Percentiles rank a stretch among this genome's conserved stretches.
These are phyloP conservation scores for Sternarchorhynchus goeldii DNA, from an alignment of 2,797 vertebrate species.

Conservation along the genomic window DNA sequence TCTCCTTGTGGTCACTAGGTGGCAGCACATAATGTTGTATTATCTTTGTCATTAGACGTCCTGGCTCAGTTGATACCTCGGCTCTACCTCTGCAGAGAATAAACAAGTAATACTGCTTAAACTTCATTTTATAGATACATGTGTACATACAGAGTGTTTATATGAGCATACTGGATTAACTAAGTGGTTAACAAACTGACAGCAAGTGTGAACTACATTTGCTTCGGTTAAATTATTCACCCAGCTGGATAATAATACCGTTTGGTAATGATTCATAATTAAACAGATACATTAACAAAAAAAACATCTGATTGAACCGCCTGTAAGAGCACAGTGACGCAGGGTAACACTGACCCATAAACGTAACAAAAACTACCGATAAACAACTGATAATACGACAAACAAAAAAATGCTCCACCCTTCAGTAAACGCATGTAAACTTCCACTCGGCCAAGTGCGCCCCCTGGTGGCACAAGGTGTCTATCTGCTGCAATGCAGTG, in stretches of 20 bases:
- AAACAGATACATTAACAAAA: conserved; percentile 23
- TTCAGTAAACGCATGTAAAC: conserved; percentile 51
- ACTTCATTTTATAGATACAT: conserved; percentile 21
- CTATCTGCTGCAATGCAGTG: conserved; percentile 32
- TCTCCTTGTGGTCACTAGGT: conserved; percentile 20
- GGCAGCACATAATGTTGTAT: conserved; percentile 28
- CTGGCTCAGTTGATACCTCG: not conserved
- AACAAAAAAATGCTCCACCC: conserved; percentile 32
- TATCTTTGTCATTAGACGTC: not conserved
- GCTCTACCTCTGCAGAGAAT: conserved; percentile 29
- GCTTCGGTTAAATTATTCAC: conserved; percentile 4
- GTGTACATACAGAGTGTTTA: conserved; percentile 24
- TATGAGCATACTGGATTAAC: conserved; percentile 37
- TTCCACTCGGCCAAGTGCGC: conserved; percentile 32
- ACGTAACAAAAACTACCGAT: conserved; percentile 1
- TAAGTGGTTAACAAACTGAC: conserved; percentile 28
- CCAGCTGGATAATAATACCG: conserved; percentile 28
- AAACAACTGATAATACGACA: conserved; percentile 31
- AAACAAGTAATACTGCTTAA: conserved; percentile 31
- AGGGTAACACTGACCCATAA: conserved; percentile 32
- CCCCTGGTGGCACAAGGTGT: conserved; percentile 6
- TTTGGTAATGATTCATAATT: conserved; percentile 25
- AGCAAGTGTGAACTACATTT: not conserved
- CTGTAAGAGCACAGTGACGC: conserved; percentile 52
- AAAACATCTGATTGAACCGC: conserved; percentile 40